Percentiles rank a stretch among this genome's conserved stretches.
These are phyloP conservation scores for Chloroceryle amazona DNA, from an alignment of 2,797 vertebrate genomes.

Conservation along the genomic window DNA sequence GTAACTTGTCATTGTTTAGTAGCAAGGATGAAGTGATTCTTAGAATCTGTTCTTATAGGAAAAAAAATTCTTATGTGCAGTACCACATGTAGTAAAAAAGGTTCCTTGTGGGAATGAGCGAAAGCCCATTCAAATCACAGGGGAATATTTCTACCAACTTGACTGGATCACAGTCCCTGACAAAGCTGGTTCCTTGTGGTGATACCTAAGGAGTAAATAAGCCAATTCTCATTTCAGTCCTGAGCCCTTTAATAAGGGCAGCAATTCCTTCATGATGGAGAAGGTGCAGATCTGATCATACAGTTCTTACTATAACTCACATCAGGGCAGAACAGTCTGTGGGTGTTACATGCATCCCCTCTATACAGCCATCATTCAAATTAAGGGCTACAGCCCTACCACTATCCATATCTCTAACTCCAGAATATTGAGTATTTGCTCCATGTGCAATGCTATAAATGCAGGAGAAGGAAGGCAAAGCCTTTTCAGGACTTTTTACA, in stretches of 20 bases:
- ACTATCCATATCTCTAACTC: neutral
- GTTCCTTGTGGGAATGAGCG: neutral
- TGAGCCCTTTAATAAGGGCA: neutral
- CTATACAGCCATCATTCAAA: accelerated
- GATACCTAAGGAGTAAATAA: neutral
- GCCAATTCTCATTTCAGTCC: neutral
- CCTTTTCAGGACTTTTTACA: neutral
- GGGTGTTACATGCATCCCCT: neutral
- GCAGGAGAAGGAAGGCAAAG: neutral
- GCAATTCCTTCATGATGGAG: neutral
- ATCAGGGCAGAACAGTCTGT: accelerated
- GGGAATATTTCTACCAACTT: neutral
- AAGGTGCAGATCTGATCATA: neutral
- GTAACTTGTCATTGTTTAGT: neutral
- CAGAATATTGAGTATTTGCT: neutral
- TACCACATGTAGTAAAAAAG: neutral
- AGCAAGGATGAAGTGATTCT: neutral
- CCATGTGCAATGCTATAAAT: neutral
- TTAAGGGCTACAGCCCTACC: neutral
- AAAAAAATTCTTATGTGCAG: neutral
- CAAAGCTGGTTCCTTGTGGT: neutral
- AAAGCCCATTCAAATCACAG: neutral
- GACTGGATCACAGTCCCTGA: neutral
- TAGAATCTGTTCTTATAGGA: neutral
- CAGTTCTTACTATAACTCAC: neutral